These are phyloP conservation scores for Cladopsammia gracilis DNA, from an alignment of 64 coral and sea anemone species.

Conservation along the genomic window DNA sequence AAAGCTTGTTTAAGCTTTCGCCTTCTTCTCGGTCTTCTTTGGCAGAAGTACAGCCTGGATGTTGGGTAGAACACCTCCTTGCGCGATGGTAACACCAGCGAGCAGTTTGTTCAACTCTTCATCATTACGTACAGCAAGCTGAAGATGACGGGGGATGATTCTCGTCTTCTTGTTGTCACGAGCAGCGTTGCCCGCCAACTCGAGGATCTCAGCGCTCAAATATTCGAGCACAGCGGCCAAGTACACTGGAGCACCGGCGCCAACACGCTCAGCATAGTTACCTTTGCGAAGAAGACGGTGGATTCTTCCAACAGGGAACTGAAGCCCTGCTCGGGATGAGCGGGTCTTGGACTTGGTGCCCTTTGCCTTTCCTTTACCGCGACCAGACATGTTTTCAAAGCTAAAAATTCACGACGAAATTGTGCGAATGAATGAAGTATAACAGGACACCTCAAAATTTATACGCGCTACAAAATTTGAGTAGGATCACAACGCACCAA, in stretches of 20 bases:
- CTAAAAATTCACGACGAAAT: not conserved
- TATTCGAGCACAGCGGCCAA: constrained; percentile 6
- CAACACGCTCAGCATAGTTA: constrained; percentile 17
- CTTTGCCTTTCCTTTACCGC: constrained; percentile 42
- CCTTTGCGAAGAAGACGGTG: constrained; percentile 23
- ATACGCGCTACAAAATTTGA: not conserved
- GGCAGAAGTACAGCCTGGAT: constrained; percentile 22
- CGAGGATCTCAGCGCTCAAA: constrained; percentile 24
- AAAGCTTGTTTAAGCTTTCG: not conserved
- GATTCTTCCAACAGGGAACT: not conserved
- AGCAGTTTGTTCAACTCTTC: constrained; percentile 23
- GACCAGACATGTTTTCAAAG: constrained; percentile 20
- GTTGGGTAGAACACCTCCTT: constrained; percentile 8
- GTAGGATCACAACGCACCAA: not conserved
- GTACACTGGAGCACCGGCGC: constrained; percentile 6
- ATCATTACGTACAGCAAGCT: not conserved
- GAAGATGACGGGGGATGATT: constrained; percentile 22
- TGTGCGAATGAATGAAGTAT: not conserved
- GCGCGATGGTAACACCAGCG: not conserved
- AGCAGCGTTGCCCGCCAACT: constrained; percentile 23
- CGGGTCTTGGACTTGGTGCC: constrained; percentile 26
- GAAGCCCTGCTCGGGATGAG: not conserved
- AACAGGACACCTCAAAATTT: not conserved
- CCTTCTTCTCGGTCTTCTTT: constrained; percentile 33
- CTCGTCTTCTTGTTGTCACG: constrained; percentile 29